Conservation (phyloP, 2,797 vertebrate genomes). For the Octomys mimax region DNA sequence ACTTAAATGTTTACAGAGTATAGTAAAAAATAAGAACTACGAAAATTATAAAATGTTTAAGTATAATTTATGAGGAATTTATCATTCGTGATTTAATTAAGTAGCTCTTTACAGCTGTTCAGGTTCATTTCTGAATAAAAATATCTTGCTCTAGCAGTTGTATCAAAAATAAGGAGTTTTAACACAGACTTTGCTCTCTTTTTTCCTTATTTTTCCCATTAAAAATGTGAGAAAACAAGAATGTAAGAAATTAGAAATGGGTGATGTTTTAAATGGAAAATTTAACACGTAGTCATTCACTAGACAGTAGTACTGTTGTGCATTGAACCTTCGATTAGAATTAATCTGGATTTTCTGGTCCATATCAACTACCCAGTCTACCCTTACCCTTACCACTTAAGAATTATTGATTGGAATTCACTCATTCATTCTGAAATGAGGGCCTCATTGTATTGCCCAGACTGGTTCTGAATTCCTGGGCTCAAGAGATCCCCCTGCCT, state of each 20-base stretch:
- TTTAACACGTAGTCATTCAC: neutral
- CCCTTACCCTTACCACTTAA: neutral
- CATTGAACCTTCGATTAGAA: neutral
- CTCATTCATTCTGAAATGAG: neutral
- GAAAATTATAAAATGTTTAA: conserved; percentile 85
- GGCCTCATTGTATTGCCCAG: neutral
- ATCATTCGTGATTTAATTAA: conserved; percentile 84
- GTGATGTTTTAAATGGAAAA: neutral
- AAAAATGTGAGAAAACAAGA: neutral
- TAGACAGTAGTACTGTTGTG: neutral
- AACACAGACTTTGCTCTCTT: neutral
- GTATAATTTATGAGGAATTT: conserved; percentile 82
- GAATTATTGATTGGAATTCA: neutral
- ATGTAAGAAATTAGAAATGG: neutral
- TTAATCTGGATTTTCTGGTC: neutral
- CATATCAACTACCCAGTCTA: neutral
- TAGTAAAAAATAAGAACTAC: conserved; percentile 84
- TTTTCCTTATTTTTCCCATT: neutral
- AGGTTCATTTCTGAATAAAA: conserved; percentile 70
- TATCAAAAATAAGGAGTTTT: conserved; percentile 54
- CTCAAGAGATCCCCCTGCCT: neutral
- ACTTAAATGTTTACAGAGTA: conserved; percentile 86
- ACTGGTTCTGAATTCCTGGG: neutral
- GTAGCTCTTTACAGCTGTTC: conserved; percentile 71
- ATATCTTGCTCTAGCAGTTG: conserved; percentile 45